A percentile compares a stretch with the other conserved stretches of the same genome.
These are phyloP conservation scores for Hypanus sabinus DNA, from an alignment of 2,113 vertebrate genomes.

Conservation along the genomic window DNA sequence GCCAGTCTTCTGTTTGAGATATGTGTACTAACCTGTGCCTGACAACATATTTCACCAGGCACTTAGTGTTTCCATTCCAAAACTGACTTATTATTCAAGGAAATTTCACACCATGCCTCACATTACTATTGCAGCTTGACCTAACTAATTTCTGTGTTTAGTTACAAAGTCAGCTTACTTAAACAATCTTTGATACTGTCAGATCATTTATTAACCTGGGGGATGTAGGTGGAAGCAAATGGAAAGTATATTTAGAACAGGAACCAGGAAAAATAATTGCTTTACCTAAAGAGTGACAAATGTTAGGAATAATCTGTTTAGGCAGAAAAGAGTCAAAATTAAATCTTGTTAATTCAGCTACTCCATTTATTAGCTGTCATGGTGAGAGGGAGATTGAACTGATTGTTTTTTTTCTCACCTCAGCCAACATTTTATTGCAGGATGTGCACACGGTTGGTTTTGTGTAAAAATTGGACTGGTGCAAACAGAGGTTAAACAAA, in stretches of 20 bases:
- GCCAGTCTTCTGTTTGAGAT: background rate
- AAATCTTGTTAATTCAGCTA: background rate
- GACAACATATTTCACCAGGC: too few relatives aligned
- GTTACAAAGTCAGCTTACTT: background rate
- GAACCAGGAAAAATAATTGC: background rate
- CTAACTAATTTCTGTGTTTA: background rate
- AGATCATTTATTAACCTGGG: background rate
- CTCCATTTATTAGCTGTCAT: background rate
- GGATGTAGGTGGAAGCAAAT: background rate
- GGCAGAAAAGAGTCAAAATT: background rate
- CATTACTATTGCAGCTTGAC: background rate
- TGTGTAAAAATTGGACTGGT: background rate
- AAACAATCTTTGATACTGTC: background rate
- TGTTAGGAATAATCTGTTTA: background rate
- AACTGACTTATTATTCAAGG: background rate
- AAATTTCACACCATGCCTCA: background rate
- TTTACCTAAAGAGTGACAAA: background rate
- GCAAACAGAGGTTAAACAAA: background rate
- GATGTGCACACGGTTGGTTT: background rate
- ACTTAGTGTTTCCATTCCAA: background rate
- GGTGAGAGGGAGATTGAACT: background rate
- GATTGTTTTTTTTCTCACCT: background rate
- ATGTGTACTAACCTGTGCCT: background rate
- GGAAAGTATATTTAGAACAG: slow-evolving; percentile 8
- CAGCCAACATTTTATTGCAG: background rate